Conservation (phyloP, 2,888 invertebrate species). For the Ichneumoninae sp. region DNA sequence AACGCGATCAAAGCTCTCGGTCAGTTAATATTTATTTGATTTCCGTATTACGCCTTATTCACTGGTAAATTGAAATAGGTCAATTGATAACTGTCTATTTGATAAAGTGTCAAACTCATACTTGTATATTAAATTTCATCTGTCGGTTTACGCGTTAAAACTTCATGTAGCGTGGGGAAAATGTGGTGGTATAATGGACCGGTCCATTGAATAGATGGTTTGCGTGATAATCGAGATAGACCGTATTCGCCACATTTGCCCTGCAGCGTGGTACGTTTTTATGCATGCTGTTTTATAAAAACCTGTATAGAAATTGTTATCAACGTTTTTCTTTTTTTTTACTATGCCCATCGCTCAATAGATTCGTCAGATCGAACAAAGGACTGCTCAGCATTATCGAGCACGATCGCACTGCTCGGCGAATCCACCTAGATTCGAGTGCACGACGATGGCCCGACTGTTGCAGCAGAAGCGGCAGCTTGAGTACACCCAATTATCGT, state of each 20-base stretch:
- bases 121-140: too few relatives aligned
- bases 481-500: slow-evolving; percentile 63
- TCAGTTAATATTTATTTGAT: background rate
- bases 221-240: background rate
- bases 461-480: slow-evolving; percentile 46
- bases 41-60: background rate
- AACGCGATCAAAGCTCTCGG: background rate
- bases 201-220: background rate
- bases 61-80: too few relatives aligned
- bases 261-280: background rate
- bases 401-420: slow-evolving; percentile 36
- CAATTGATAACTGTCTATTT: too few relatives aligned
- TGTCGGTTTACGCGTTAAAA: too few relatives aligned
- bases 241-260: background rate
- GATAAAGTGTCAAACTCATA: too few relatives aligned
- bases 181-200: background rate
- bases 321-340: background rate
- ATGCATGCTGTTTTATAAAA: background rate
- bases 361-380: slow-evolving; percentile 13
- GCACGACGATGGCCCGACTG: slow-evolving; percentile 39
- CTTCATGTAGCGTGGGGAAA: too few relatives aligned
- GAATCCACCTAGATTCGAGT: slow-evolving; percentile 56
- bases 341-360: background rate
- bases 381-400: background rate
- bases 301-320: background rate